Evolutionary conservation across 2,888 invertebrate species (phyloP).

Genomic region (Cephus rjabovi): DNA sequence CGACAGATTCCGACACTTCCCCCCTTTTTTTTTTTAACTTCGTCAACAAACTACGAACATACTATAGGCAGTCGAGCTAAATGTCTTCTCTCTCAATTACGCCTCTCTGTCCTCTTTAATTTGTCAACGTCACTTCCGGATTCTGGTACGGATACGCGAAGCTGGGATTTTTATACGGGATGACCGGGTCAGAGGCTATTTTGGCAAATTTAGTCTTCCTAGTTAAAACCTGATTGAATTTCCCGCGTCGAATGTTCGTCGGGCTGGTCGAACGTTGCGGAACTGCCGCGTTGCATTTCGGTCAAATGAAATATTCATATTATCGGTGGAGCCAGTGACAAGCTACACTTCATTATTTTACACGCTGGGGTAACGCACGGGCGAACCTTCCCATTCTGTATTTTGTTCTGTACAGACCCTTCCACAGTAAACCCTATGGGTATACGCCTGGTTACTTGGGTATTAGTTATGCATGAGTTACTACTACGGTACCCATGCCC

Average conservation of each 20-base stretch:
- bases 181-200: slow-evolving; percentile 20
- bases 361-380: slow-evolving; percentile 16
- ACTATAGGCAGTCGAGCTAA: background rate
- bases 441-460: background rate
- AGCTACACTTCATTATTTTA: slow-evolving; percentile 50
- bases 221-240: slow-evolving; percentile 37
- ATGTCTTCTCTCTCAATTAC: background rate
- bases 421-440: background rate
- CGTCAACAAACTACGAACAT: background rate
- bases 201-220: slow-evolving; percentile 31
- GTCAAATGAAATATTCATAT: slow-evolving; percentile 53
- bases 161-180: background rate
- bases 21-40: background rate
- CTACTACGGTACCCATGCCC: background rate
- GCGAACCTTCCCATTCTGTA: background rate
- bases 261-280: slow-evolving; percentile 8
- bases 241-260: slow-evolving; percentile 26
- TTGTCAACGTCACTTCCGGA: background rate
- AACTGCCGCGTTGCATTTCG: slow-evolving; percentile 33
- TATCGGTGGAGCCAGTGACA: slow-evolving; percentile 37
- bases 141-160: background rate
- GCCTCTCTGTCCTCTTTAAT: background rate
- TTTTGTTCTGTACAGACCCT: background rate
- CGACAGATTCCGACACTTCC: background rate
- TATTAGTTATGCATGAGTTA: background rate